phyloP scores from a whole-genome alignment of 2,888 invertebrate genomes.

The Agrochola circellaris region DNA sequence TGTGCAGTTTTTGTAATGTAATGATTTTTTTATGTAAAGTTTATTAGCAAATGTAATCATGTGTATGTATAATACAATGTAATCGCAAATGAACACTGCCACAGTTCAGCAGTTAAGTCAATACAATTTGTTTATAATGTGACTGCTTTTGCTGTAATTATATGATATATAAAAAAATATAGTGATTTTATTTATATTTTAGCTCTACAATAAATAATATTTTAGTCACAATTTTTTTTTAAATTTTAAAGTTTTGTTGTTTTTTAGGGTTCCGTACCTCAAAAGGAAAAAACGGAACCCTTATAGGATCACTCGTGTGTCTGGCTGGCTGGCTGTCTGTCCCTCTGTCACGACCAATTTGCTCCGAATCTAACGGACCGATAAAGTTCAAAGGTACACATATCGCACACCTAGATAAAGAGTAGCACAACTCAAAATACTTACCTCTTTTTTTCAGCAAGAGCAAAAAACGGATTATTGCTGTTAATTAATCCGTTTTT shows the following conservation, averaged over 20 bases:
- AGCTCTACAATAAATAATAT: background rate
- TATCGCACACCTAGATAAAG: too few species aligned
- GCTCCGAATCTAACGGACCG: too few species aligned
- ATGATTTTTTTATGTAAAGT: conserved; percentile 38
- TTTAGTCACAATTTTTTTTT: background rate
- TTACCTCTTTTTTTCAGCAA: too few species aligned
- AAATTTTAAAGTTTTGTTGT: too few species aligned
- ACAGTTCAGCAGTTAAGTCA: conserved; percentile 22
- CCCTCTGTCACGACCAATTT: too few species aligned
- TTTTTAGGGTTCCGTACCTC: background rate
- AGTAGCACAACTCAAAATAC: too few species aligned
- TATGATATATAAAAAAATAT: conserved; percentile 16
- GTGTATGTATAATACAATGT: conserved; percentile 31
- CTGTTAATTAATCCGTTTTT: too few species aligned
- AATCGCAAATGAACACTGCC: conserved; percentile 44
- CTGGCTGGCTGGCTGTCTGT: too few species aligned
- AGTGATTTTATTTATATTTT: conserved; percentile 14
- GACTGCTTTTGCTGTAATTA: conserved; percentile 51
- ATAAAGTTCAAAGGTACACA: too few species aligned
- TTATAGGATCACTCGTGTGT: too few species aligned
- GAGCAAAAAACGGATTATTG: too few species aligned
- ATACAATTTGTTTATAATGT: conserved; percentile 30
- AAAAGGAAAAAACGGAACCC: too few species aligned
- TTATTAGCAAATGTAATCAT: conserved; percentile 28
- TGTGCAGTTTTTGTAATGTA: conserved; percentile 19